Evolutionary conservation across 1,140 invertebrate genomes (phyloP), one percentile per base, ranked within the genome.

Genomic region (Brachionus asplanchnoidis): DNA sequence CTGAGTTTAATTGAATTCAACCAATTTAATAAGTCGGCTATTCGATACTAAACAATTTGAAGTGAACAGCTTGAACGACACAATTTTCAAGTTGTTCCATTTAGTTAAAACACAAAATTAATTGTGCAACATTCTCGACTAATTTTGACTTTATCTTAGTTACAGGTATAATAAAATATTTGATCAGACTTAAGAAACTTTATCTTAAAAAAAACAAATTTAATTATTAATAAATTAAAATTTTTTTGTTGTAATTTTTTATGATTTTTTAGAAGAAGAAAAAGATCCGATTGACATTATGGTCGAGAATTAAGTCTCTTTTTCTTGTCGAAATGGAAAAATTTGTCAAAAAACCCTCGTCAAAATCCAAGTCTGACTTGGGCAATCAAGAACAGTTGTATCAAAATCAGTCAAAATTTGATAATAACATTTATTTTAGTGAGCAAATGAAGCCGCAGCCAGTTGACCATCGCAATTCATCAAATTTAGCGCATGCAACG

Each of bases 341-440:
- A 73, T 73, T 73, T 73, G 40, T 42, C 17, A 73, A 73, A 73
- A 36, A 42, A 17, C 68, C 32, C 17, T 42, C 17, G 36, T 42
- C 68, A 20, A 28, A 68, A 14, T 28, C 26, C n/a, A 40, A 32
- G 11, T 0, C 14, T n/a, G 66, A 68, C 26, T 28, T 68, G 32
- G 26, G 66, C 28, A 42, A 73, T 42, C 28, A 77, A 23, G 42
- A 46, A 14, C 44, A 50, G 11, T 53, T 50, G 1, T 77, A 77
- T 26, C 73, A 77, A 20, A 77, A 77, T 50, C 73, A 77, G 28
- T 28, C 26, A 9, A 77, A 50, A 50, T 77, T 77, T 36, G 73
- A 77, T 6, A 77, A 77, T 26, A 77, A 77, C 11, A 77, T 77
- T 26, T 77, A 77, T 77, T 77, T 77, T n/a, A 77, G 20, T 26